Conservation (phyloP, 2,888 invertebrate species). For the Parnassius glacialis region DNA sequence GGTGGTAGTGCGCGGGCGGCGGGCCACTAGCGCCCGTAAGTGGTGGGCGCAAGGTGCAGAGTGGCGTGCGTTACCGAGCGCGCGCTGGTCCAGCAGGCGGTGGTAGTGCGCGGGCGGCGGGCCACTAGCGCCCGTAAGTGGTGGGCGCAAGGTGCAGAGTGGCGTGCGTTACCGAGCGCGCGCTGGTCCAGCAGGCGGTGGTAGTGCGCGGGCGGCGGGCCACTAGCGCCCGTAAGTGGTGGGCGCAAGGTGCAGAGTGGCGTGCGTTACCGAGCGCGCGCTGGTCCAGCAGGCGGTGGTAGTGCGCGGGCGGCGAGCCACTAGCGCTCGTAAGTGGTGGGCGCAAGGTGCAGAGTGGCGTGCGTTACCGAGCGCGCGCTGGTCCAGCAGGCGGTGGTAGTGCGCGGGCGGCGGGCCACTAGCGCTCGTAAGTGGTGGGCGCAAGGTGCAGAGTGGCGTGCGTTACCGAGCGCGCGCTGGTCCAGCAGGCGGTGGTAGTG, state of each 20-base stretch:
- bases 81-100: conserved; percentile 19
- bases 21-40: too few relatives aligned
- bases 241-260: too few relatives aligned
- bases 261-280: background rate
- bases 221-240: too few relatives aligned
- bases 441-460: too few relatives aligned
- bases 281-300: conserved; percentile 18
- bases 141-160: too few relatives aligned
- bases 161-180: background rate
- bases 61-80: background rate
- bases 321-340: too few relatives aligned
- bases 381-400: background rate
- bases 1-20: background rate
- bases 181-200: conserved; percentile 19
- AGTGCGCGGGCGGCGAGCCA: background rate
- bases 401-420: background rate
- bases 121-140: too few relatives aligned
- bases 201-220: background rate
- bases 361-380: conserved; percentile 18
- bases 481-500: background rate
- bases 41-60: too few relatives aligned
- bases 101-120: background rate
- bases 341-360: too few relatives aligned
- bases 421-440: too few relatives aligned
- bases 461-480: conserved; percentile 18